These are phyloP conservation scores for Stegana nigrithorax DNA, from an alignment of 2,888 invertebrate species.

Conservation along the genomic window DNA sequence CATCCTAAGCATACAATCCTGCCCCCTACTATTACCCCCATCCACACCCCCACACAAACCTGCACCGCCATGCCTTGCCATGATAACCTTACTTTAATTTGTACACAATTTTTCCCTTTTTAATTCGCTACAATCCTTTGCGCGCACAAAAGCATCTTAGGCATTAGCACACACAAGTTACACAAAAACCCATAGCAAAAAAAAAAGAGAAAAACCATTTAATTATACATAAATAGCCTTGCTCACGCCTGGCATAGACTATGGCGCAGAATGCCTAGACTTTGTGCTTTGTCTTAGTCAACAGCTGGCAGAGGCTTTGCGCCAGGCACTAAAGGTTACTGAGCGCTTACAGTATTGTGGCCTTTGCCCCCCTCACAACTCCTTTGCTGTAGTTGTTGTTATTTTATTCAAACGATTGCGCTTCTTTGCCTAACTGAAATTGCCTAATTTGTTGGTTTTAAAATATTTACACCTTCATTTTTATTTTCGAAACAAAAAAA, in stretches of 20 bases:
- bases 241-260: no score
- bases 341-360: conserved; percentile 13
- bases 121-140: no score
- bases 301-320: no score
- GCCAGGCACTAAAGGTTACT: neutral
- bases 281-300: no score
- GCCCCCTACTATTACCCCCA: neutral
- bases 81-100: no score
- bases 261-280: no score
- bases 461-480: conserved; percentile 54
- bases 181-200: no score
- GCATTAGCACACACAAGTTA: no score
- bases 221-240: no score
- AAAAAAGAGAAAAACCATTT: neutral
- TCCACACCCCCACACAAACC: neutral
- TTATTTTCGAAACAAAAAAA: conserved; percentile 7
- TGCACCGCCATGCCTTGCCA: neutral
- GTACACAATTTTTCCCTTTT: no score
- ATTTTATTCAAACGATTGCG: no score
- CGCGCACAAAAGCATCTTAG: conserved; percentile 6
- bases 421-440: conserved; percentile 54
- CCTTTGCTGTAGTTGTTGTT: conserved; percentile 16
- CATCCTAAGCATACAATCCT: conserved; percentile 1
- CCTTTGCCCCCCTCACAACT: conserved; percentile 1
- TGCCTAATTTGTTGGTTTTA: conserved; percentile 60